Conservation (phyloP, 2,797 vertebrate species). For the Gadopsis marmoratus region DNA sequence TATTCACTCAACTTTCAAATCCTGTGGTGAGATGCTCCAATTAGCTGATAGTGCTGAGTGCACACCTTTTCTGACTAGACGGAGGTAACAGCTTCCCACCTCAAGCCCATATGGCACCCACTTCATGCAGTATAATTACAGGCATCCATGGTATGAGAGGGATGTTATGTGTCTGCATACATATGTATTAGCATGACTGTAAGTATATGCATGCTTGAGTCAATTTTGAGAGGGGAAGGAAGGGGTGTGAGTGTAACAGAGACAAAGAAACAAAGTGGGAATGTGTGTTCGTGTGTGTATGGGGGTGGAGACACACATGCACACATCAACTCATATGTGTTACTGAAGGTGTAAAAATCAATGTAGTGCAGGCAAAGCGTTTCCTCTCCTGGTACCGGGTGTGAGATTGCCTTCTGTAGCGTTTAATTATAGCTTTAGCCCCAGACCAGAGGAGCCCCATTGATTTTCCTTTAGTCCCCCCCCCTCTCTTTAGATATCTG, state of each 20-base stretch:
- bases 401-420: conserved; percentile 81
- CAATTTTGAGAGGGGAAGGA: conserved; percentile 59
- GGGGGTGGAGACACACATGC: conserved; percentile 14
- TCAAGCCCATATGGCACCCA: conserved; percentile 72
- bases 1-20: conserved; percentile 82
- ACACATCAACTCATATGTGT: conserved; percentile 64
- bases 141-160: conserved; percentile 66
- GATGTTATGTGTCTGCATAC: conserved; percentile 49
- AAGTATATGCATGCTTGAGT: conserved; percentile 56
- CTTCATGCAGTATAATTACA: conserved; percentile 83
- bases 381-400: conserved; percentile 62
- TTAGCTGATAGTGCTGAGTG: conserved; percentile 82
- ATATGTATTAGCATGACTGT: conserved; percentile 39
- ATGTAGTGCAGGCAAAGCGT: conserved; percentile 73
- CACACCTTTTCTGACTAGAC: conserved; percentile 77
- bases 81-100: conserved; percentile 78
- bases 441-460: conserved; percentile 74
- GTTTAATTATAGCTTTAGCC: conserved; percentile 83
- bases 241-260: conserved; percentile 48
- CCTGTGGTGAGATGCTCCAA: conserved; percentile 79
- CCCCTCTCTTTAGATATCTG: conserved; percentile 15
- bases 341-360: conserved; percentile 83
- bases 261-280: conserved; percentile 45
- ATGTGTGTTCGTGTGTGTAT: too few species aligned
- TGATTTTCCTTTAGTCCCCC: conserved; percentile 80